A percentile compares a stretch with the other conserved stretches of the same genome.
Evolutionary conservation across 2,113 vertebrate genomes (phyloP).

Genomic region (Neoarius graeffei): DNA sequence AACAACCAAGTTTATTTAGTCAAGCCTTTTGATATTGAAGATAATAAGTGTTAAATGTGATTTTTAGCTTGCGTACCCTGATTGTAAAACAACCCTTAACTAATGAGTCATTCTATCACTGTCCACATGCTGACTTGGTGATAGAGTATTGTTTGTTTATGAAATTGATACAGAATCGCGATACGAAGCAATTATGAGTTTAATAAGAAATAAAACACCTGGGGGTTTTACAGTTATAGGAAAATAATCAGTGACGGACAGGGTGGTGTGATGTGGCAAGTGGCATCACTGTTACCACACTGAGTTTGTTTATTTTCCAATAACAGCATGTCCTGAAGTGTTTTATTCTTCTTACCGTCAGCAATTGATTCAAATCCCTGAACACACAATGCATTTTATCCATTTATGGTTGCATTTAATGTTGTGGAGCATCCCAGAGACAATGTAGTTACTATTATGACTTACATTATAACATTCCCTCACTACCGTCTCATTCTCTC

Average conservation of each 20-base stretch:
- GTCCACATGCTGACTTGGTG: no score
- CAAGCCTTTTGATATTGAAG: no score
- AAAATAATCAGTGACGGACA: not conserved
- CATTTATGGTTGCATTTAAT: not conserved
- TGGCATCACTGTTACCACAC: slow-evolving; percentile 3
- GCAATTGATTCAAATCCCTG: not conserved
- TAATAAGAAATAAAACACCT: not conserved
- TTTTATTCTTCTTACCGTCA: not conserved
- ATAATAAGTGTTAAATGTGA: no score
- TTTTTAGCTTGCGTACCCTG: no score
- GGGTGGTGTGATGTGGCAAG: not conserved
- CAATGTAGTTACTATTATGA: no score
- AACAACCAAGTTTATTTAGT: no score
- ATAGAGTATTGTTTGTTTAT: not conserved
- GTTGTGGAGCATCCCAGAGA: not conserved
- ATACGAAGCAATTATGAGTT: not conserved
- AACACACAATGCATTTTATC: not conserved
- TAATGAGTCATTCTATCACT: not conserved
- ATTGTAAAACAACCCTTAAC: no score
- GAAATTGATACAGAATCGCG: not conserved
- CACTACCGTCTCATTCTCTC: no score
- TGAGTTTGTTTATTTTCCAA: not conserved
- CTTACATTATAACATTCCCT: no score
- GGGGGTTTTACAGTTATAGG: not conserved
- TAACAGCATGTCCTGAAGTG: not conserved